Percentiles rank a stretch among this genome's conserved stretches.
phyloP scores from a whole-genome alignment of 1,140 invertebrate species.

The Periplaneta americana region DNA sequence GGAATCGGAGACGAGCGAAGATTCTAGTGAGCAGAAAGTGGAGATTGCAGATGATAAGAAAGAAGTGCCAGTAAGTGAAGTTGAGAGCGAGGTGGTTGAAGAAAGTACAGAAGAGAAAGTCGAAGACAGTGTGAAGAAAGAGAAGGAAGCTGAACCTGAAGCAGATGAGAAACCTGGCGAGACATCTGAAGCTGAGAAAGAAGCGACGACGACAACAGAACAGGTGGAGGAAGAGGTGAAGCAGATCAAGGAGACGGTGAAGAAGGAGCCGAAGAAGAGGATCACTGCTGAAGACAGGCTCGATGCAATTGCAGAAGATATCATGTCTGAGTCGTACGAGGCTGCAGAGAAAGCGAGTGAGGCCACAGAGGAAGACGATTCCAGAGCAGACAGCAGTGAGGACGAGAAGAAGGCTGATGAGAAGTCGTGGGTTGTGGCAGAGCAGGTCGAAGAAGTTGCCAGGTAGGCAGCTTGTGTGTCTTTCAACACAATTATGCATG shows the following conservation, averaged over 20 bases:
- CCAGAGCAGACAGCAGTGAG: neutral
- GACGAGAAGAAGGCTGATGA: neutral
- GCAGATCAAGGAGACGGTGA: neutral
- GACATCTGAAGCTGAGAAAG: neutral
- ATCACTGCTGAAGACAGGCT: too few relatives aligned
- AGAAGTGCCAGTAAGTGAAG: neutral
- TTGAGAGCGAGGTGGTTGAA: neutral
- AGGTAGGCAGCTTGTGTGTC: neutral
- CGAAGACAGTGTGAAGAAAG: neutral
- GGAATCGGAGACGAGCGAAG: neutral
- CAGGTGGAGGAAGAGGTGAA: neutral
- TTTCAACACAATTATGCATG: neutral
- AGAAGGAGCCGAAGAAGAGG: slow-evolving; percentile 18
- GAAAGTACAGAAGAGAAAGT: neutral
- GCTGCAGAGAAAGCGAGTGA: slow-evolving; percentile 21
- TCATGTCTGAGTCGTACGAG: slow-evolving; percentile 19
- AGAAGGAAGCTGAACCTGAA: neutral
- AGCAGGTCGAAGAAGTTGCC: neutral
- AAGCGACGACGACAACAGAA: neutral
- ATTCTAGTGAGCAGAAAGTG: neutral
- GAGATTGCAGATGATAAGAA: neutral
- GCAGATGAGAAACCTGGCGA: neutral
- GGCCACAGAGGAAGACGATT: slow-evolving; percentile 22
- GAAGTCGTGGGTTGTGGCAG: neutral
- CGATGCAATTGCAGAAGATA: neutral